Evolutionary conservation across 2,113 vertebrate species (phyloP), one percentile per base, ranked within the genome.

Genomic region (Strix aluco): DNA sequence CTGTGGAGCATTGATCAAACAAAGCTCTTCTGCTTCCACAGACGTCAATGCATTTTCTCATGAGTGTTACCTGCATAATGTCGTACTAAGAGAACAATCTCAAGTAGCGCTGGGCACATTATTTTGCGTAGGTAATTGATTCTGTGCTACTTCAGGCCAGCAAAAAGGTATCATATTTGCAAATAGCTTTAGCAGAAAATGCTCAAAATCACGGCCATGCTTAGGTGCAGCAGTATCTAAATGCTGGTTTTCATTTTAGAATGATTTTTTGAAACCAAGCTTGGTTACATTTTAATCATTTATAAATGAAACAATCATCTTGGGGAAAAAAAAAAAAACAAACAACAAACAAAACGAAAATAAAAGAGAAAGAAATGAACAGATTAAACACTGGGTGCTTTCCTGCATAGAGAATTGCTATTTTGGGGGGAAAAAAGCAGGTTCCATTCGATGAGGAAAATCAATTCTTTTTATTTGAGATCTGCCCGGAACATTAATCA

Each of bases 401-500:
- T 59, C 34, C 73, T 84, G 72, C 77, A 54, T 66, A 70, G 29
- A 32, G 15, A 94, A 82, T 65, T 88, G 47, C 52, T 82, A 4
- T 65, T 57, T 77, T 22, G 8, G 15, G 8, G 14, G 9, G 1
- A 8, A 25, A 42, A 40, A 80, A 65, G 32, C 40, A 69, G 57
- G 52, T 85, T 94, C 38, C 57, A 44, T 79, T 94, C 0, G 0
- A 65, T 61, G 52, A 85, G 25, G 65, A 94, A 94, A 63, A 26
- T 52, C 27, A 86, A 16, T 86, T 94, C 15, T 86, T 96, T 83
- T 89, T 36, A 47, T 75, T 79, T 96, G 81, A 87, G 38, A 44
- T 95, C 66, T 95, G 36, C 78, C 70, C 85, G 87, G 52, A 95
- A 87, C 30, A 66, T 77, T 54, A 67, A 90, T 94, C 72, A 84